A percentile compares a stretch with the other conserved stretches of the same genome.
phyloP scores from a whole-genome alignment of 2,797 vertebrate species.

The Sciurus carolinensis region DNA sequence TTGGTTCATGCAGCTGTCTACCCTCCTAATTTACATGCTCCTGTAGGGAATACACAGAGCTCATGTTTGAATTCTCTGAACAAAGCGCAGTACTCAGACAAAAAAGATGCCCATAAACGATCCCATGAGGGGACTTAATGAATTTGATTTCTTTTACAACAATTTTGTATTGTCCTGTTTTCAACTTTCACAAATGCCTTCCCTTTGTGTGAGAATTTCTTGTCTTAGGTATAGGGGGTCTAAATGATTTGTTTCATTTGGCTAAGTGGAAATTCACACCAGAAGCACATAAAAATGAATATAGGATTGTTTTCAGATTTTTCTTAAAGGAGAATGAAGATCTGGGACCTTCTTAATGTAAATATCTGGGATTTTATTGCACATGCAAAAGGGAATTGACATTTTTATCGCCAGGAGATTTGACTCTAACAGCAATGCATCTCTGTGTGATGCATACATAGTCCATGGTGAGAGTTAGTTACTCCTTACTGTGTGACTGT shows the following conservation, averaged over 20 bases:
- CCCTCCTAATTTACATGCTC: background rate
- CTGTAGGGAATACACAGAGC: background rate
- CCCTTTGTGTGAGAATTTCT: background rate
- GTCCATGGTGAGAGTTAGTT: background rate
- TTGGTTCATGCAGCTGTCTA: background rate
- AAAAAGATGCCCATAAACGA: background rate
- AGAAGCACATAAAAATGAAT: conserved; percentile 12
- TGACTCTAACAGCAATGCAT: background rate
- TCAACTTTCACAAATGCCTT: background rate
- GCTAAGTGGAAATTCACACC: background rate
- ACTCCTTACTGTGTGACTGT: background rate
- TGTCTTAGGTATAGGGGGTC: background rate
- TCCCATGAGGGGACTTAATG: background rate
- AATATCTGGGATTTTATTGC: background rate
- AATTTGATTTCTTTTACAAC: background rate
- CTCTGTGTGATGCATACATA: background rate
- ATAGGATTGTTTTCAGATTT: background rate
- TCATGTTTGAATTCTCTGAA: background rate
- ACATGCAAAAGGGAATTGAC: background rate
- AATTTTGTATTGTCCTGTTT: background rate
- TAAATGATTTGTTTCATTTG: background rate
- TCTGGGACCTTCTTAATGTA: background rate
- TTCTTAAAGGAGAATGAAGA: background rate
- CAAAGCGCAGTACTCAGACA: background rate
- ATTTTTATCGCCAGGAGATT: background rate